Evolutionary conservation across 2,888 invertebrate genomes (phyloP), one percentile per base, ranked within the genome.

Genomic region (Dione vanillae): DNA sequence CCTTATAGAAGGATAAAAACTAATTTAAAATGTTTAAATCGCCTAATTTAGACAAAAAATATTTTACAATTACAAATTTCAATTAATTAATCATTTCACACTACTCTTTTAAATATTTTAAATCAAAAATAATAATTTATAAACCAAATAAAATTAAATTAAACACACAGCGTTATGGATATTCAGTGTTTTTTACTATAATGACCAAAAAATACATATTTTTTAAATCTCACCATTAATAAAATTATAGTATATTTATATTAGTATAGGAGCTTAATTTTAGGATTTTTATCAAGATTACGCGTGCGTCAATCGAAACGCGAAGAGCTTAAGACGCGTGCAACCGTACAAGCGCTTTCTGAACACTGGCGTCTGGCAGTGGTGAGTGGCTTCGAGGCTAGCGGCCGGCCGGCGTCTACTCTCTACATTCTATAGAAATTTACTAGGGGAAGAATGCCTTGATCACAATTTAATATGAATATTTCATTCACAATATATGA

Each of bases 281-380:
- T 19, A 43, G 41, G 67, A 52, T 65, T 65, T 51, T 49, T 10
- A 49, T 54, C 56, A 54, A 69, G 61, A 45, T 20, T 52, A 58
- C 66, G 45, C 67, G 67, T 69, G 65, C 54, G 67, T 64, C 52
- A 52, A 66, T 43, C n/a, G 43, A 58, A 49, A 65, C 62, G 66
- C 69, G 61, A 41, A 41, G 35, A 69, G 69, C 61, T 70, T 58
- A 40, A 52, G 51, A 64, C 67, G 70, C 74, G 74, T 74, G 72
- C 67, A 35, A 37, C 59, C 67, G 40, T 45, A 41, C 19, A 59
- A 72, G 68, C 72, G 72, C 65, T 69, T 65, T 52, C 65, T 62
- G 70, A 67, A 70, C 65, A 74, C 74, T 74, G 74, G 47, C 69
- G 45, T n/a, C n/a, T n/a, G n/a, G n/a, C n/a, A n/a, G n/a, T n/a